Evolutionary conservation across 2,888 invertebrate genomes (phyloP), one percentile per base, ranked within the genome.

Genomic region (Torymus texanus): DNA sequence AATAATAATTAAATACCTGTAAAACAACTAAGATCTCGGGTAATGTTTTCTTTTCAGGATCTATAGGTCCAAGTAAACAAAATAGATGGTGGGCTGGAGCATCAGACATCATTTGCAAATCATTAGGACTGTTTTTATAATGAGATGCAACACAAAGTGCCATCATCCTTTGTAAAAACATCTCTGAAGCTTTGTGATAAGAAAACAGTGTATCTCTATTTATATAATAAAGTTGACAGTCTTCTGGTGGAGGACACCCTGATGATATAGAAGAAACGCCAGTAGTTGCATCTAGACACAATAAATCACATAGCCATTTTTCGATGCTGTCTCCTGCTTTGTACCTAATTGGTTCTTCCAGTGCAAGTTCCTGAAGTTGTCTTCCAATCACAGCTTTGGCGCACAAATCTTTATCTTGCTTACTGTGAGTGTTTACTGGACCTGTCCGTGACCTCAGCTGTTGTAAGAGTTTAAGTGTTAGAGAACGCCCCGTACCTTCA

Each of bases 61-160:
- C 93, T 0, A 97, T 94, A 0, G 99, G 98, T 0, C 96, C 96
- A 82, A 99, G 92, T 58, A 99, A 92, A 84, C 98, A 98, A 91
- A 99, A 99, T 76, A 99, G 91, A 89, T 98, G 97, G 91, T 99
- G 99, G 0, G 98, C 98, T 0, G 99, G 99, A 16, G 99, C 99
- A 91, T 99, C 99, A 14, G 98, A 97, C 92, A 99, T 93, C 93
- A 99, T 95, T 92, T 99, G 99, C 61, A 99, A 92, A 92, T 99
- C 99, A 91, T 99, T 98, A 0, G 99, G 99, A 77, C 97, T 97
- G 92, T 99, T 99, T 94, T 99, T 99, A 90, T 99, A 99, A 92
- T 99, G 99, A 8, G 99, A 98, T 0, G 99, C 94, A 0, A 99
- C 99, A 89, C 97, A 98, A 62, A 99, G 94, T 14, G 97, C 94